Percentiles rank a stretch among this genome's conserved stretches.
phyloP scores from a whole-genome alignment of 2,113 vertebrate genomes.

The Crotalus viridis region DNA sequence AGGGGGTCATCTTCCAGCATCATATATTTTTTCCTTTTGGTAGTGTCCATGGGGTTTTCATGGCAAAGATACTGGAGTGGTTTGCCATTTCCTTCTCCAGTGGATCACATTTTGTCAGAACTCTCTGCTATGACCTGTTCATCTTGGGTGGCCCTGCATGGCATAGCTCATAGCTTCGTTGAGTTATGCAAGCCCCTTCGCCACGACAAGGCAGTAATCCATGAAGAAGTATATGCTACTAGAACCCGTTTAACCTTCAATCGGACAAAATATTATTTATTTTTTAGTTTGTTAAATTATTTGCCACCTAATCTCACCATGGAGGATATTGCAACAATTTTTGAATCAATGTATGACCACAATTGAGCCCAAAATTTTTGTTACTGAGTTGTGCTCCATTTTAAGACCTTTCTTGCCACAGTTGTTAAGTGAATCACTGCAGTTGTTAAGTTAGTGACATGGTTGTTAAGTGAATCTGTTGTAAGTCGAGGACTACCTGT shows the following conservation, averaged over 20 bases:
- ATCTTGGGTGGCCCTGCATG: no score
- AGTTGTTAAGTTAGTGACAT: background rate
- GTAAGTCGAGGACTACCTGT: background rate
- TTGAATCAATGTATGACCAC: background rate
- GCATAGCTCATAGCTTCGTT: no score
- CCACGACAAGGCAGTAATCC: no score
- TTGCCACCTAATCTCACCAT: background rate
- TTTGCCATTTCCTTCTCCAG: no score
- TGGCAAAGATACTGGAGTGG: no score
- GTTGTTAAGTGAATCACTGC: background rate
- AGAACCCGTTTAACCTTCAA: background rate
- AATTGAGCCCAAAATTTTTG: background rate
- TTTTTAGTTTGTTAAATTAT: background rate
- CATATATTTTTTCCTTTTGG: no score
- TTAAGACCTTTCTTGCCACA: background rate
- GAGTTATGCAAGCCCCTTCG: no score
- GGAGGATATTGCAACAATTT: background rate
- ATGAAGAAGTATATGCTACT: background rate
- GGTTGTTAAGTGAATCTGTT: background rate
- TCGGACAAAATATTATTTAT: background rate
- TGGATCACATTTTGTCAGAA: no score
- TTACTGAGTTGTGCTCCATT: background rate
- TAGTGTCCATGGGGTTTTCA: no score
- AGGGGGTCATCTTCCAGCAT: no score
- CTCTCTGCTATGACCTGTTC: no score